A percentile compares a stretch with the other conserved stretches of the same genome.
Evolutionary conservation across 2,113 vertebrate species (phyloP).

Genomic region (Microtus richardsoni): DNA sequence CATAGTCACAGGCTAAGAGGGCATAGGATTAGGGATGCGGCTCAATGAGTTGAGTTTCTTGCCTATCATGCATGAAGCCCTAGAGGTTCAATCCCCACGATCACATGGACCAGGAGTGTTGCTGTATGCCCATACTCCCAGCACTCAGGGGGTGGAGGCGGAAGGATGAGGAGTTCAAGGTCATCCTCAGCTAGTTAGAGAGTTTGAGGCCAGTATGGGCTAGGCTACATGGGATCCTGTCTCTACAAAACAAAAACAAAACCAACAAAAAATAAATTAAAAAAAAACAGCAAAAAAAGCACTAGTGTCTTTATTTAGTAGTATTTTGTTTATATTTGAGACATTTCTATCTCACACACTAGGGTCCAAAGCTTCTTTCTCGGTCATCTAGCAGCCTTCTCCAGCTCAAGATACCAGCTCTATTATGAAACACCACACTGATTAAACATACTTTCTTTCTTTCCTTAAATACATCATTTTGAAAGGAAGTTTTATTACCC

Average conservation of each 20-base stretch:
- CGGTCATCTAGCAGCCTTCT: background rate
- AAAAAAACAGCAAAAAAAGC: background rate
- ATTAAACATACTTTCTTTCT: background rate
- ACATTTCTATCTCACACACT: background rate
- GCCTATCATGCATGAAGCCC: background rate
- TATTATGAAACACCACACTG: background rate
- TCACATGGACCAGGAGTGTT: background rate
- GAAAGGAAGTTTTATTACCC: background rate
- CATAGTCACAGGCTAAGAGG: fast-evolving
- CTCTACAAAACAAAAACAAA: background rate
- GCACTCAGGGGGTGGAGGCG: background rate
- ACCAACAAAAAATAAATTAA: too few species aligned
- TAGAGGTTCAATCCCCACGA: background rate
- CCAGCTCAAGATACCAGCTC: background rate
- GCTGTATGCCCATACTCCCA: background rate
- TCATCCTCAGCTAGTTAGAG: background rate
- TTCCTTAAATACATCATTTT: background rate
- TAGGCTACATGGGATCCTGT: background rate
- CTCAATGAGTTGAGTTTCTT: background rate
- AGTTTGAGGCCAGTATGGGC: background rate
- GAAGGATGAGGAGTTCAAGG: background rate
- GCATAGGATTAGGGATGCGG: background rate
- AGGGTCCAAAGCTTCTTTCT: background rate
- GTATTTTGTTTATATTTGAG: background rate
- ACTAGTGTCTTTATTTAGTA: background rate